phyloP scores from a whole-genome alignment of 2,797 vertebrate species.

The Falco concolor region DNA sequence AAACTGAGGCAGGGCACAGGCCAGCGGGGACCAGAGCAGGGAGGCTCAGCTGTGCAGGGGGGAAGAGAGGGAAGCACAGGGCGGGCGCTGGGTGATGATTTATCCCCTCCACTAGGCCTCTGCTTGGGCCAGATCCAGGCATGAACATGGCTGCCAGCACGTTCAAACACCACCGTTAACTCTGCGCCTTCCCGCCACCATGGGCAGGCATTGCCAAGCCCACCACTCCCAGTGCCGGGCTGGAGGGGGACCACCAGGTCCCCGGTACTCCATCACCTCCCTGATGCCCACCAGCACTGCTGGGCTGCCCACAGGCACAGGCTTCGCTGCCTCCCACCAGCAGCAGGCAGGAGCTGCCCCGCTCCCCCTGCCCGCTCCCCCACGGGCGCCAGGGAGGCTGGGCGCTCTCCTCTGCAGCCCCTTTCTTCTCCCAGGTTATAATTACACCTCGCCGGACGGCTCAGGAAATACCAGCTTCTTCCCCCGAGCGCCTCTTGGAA shows the following conservation, averaged over 20 bases:
- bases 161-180: conserved; percentile 7
- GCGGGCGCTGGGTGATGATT: not conserved
- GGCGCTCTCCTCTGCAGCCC: conserved; percentile 12
- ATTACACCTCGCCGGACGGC: conserved; percentile 21
- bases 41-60: not conserved
- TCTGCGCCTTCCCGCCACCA: not conserved
- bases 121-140: conserved; percentile 22
- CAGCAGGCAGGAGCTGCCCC: not conserved
- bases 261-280: not conserved
- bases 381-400: not conserved
- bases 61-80: not conserved
- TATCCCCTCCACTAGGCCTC: conserved; percentile 58
- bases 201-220: not conserved
- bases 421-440: conserved; percentile 44
- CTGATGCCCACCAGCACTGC: accelerated
- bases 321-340: not conserved
- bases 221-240: accelerated
- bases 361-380: not conserved
- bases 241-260: too few species aligned
- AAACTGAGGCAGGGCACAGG: not conserved
- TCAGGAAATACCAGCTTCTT: conserved; percentile 56
- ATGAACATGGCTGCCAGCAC: conserved; percentile 44
- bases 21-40: not conserved
- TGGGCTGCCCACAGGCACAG: not conserved
- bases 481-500: conserved; percentile 44